phyloP scores from a whole-genome alignment of 2,797 vertebrate species.

The Carcharodon carcharias region DNA sequence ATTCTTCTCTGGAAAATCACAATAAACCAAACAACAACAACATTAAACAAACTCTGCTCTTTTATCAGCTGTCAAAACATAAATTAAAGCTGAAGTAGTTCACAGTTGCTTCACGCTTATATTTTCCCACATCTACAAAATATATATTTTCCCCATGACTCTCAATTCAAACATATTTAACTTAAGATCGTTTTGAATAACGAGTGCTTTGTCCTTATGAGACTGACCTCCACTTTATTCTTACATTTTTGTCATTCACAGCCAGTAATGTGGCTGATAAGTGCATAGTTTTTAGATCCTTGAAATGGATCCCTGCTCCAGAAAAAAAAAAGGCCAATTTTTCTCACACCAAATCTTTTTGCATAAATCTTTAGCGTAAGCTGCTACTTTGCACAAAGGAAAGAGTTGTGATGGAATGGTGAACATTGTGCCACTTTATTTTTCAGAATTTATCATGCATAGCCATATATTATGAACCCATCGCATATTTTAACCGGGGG shows the following conservation, averaged over 20 bases:
- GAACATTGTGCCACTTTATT: background rate
- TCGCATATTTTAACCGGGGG: background rate
- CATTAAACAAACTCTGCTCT: background rate
- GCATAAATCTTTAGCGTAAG: too few relatives aligned
- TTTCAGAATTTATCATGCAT: background rate
- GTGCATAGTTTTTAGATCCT: background rate
- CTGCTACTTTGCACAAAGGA: background rate
- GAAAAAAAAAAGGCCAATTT: background rate
- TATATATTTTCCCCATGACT: background rate
- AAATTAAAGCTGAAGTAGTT: background rate
- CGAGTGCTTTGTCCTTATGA: background rate
- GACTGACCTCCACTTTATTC: background rate
- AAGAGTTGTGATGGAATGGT: background rate
- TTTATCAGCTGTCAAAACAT: background rate
- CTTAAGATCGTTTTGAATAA: constrained; percentile 10
- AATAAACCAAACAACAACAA: constrained; percentile 24
- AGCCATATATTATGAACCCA: background rate
- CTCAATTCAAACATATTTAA: background rate
- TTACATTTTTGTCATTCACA: background rate
- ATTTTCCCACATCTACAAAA: background rate
- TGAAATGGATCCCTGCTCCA: background rate
- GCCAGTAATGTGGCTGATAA: background rate
- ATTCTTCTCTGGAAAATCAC: background rate
- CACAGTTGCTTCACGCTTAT: background rate
- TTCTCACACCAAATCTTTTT: background rate